These are phyloP conservation scores for Ornithoptera priamus DNA, from an alignment of 2,888 invertebrate species.

Conservation along the genomic window DNA sequence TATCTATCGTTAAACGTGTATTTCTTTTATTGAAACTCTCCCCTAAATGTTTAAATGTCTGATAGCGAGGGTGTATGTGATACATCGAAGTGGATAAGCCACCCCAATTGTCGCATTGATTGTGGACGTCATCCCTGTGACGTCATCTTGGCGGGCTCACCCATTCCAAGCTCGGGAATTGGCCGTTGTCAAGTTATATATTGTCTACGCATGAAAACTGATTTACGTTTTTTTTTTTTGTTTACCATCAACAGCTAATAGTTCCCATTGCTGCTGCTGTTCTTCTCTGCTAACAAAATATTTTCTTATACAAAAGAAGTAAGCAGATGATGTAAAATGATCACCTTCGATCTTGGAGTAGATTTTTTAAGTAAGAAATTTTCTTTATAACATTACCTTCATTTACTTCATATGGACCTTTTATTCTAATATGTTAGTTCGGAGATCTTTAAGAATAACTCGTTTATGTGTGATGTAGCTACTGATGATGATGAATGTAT, in stretches of 20 bases:
- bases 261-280: too few relatives aligned
- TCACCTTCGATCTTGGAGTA: too few relatives aligned
- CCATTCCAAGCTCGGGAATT: slow-evolving; percentile 4
- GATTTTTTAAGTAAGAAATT: too few relatives aligned
- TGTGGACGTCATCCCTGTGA: slow-evolving; percentile 31
- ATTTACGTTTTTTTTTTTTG: background rate
- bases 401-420: too few relatives aligned
- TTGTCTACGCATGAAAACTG: background rate
- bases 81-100: slow-evolving; percentile 29
- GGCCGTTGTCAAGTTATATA: slow-evolving; percentile 10
- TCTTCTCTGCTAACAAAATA: too few relatives aligned
- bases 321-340: too few relatives aligned
- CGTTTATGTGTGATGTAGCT: too few relatives aligned
- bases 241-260: background rate
- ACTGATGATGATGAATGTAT: too few relatives aligned
- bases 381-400: too few relatives aligned
- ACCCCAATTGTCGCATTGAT: slow-evolving; percentile 28
- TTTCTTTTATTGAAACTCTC: background rate
- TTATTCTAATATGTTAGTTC: too few relatives aligned
- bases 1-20: background rate
- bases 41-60: slow-evolving; percentile 3
- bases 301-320: too few relatives aligned
- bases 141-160: slow-evolving; percentile 24
- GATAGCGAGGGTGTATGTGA: slow-evolving; percentile 22
- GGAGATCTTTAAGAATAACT: too few relatives aligned